Percentiles rank a stretch among this genome's conserved stretches.
These are phyloP conservation scores for Periparus ater DNA, from an alignment of 2,797 vertebrate genomes.

Conservation along the genomic window DNA sequence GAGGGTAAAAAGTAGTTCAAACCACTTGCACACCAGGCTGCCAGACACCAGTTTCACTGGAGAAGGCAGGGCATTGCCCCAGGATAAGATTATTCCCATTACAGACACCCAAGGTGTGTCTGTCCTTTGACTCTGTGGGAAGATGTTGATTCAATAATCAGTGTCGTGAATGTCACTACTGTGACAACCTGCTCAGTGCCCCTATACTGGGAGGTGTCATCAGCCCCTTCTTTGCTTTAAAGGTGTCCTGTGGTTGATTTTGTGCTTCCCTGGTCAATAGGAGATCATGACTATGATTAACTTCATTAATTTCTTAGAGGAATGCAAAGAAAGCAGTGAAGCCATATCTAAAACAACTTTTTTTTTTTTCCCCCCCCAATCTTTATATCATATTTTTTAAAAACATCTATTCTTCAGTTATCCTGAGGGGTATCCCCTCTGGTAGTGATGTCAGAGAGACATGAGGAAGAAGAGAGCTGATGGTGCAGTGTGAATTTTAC, in stretches of 20 bases:
- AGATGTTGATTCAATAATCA: neutral
- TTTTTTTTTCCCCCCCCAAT: neutral
- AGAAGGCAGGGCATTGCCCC: neutral
- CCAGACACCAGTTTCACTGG: neutral
- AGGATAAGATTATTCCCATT: neutral
- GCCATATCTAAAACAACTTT: neutral
- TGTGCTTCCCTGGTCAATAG: neutral
- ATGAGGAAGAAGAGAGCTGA: neutral
- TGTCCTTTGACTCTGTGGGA: neutral
- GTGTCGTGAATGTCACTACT: neutral
- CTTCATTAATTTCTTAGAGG: neutral
- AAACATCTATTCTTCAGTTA: neutral
- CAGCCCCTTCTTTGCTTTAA: neutral
- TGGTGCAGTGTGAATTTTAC: neutral
- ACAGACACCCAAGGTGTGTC: neutral
- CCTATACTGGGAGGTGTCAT: neutral
- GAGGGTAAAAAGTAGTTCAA: slow-evolving; percentile 11
- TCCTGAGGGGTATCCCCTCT: neutral
- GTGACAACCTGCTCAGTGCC: neutral
- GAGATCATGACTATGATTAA: neutral
- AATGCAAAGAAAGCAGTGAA: neutral
- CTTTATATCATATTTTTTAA: neutral
- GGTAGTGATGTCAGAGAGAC: neutral
- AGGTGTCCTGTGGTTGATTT: neutral
- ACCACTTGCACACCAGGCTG: neutral